Base-by-base conservation (phyloP, 2,888 invertebrate species). In the Drosophila nigricruria region DNA sequence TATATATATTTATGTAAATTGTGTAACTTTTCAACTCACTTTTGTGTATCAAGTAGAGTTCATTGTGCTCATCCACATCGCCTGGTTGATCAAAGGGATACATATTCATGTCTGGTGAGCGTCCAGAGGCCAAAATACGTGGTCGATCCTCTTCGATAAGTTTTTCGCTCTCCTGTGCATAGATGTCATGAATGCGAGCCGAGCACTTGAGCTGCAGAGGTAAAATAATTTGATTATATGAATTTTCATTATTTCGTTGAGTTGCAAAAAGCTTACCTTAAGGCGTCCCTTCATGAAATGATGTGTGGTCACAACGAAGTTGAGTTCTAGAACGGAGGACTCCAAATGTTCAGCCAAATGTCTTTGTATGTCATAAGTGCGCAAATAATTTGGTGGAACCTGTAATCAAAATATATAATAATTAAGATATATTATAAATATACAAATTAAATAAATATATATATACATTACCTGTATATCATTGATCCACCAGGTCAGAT, bases 401-500 rank as follows among this genome's bases (percentile, higher is more conserved):
- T 92, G 63, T 5, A 2, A 83, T 45, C 14, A 16, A 34, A 49
- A 12, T 23, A 12, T 30, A 12, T 12, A 12, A 6, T 30, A 14
- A 20, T 25, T 5, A 6, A 60, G 20, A 34, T 25, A 32, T 10
- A 10, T 1, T 10, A n/a, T 1, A 10, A 18, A 16, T 25, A 23
- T 14, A 23, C 12, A 16, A 4, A 32, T 16, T 45, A n/a, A n/a
- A 5, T 16, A 9, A 47, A 16, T 45, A 0, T n/a, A n/a, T n/a
- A n/a, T n/a, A 43, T 43, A 25, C 1, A 56, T 12, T 77, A 92
- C 92, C 91, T 92, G 92, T 75, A 92, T 90, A 66, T 94, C 94
- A 81, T 94, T 94, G 70, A 94, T 93, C 90, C 93, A 93, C 94
- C 94, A 94, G 47, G 94, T 94, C 67, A 95, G 91, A 91, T 94